Evolutionary conservation across 1,140 invertebrate species (phyloP), one percentile per base, ranked within the genome.

Genomic region (Bombus cullumanus): DNA sequence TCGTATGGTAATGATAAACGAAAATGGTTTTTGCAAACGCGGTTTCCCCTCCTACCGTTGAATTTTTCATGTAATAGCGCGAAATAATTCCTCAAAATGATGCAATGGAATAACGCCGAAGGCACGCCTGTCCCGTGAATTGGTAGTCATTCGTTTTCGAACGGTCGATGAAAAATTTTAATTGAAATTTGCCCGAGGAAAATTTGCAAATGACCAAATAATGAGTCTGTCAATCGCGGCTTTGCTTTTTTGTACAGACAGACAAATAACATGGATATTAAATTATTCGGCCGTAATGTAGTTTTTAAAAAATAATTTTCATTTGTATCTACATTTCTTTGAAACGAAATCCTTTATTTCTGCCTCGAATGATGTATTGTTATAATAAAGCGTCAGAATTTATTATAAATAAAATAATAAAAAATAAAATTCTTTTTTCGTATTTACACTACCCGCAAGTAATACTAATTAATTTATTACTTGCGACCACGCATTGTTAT

Each of bases 21-120:
- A 62, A 77, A 77, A 62, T 31, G 18, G 39, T 15, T 64, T 43
- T 68, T 31, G 64, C n/a, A 18, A 69, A 66, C 31, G 31, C 43
- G 18, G 34, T 43, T 57, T n/a, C 34, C n/a, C 39, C 39, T 18
- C 34, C 28, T 47, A 34, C 12, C 22, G 34, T 78, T 66, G 47
- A 81, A 81, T 81, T 59, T 81, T 81, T 81, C 37, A 41, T 57
- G 66, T 34, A 71, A 72, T 47, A 41, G 47, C 6, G n/a, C 68
- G 68, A 69, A 72, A 81, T 71, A 81, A 81, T 72, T 81, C 68
- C 28, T 28, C 5, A 37, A 37, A 57, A 81, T 53, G 47, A 37
- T n/a, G 68, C 53, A 72, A 81, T 59, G 47, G 71, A 69, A 71
- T 81, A 81, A 53, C 15, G 79, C 68, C 43, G 47, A 12, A 28